Evolutionary conservation across 2,888 invertebrate species (phyloP), one percentile per base, ranked within the genome.

Genomic region (Rhodophaea formosa): DNA sequence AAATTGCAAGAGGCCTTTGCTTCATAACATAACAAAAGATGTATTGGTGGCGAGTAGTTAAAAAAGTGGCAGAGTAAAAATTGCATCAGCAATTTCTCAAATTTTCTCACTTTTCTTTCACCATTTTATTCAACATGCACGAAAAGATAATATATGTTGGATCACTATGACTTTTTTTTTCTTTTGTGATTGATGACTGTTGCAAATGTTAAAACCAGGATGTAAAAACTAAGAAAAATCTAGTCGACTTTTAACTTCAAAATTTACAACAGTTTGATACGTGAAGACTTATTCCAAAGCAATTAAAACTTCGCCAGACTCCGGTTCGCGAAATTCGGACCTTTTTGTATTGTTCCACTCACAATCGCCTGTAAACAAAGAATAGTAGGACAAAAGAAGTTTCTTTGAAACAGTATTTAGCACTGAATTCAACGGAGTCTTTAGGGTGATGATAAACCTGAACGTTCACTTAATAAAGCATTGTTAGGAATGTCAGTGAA

Each of bases 291-390:
- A 82, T 81, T 80, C 71, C 70, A 66, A 78, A 82, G 83, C 84
- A 88, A 90, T 88, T 88, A 87, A 89, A 90, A 88, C 86, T 88
- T 88, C 70, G 73, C 67, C 71, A 67, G 69, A 75, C 77, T 79
- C 76, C 78, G 77, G 77, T 84, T 82, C 83, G 77, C 72, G 72
- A 79, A 80, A 80, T 85, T 84, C 68, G 77, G 79, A 82, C 80
- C 80, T 83, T 85, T 86, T 83, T 84, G 79, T 83, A 79, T 86
- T 84, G 81, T 84, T 83, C 75, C 63, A 67, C 68, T 74, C 72
- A 76, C 81, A 80, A 84, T 84, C 79, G 78, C 74, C 74, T 75
- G 80, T 81, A 86, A 87, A 88, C 85, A 88, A 88, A 84, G 86
- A 82, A 72, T 75, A 67, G 61, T 65, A 69, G 76, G 79, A 87